Percentiles rank a stretch among this genome's conserved stretches.
These are phyloP conservation scores for Triplophysa dalaica DNA, from an alignment of 2,113 vertebrate genomes.

Conservation along the genomic window DNA sequence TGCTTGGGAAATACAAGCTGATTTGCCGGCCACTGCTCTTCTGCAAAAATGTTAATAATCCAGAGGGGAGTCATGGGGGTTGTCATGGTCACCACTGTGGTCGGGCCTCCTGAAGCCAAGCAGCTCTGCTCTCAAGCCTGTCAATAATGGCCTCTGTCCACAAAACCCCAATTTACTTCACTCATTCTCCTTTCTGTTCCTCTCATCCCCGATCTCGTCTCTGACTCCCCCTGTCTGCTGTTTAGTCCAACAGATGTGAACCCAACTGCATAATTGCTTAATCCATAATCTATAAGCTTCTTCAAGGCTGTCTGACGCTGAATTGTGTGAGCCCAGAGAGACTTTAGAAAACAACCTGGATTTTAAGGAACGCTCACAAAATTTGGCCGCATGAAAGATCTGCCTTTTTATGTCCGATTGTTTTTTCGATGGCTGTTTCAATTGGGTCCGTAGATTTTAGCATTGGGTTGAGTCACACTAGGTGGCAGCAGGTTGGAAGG, in stretches of 20 bases:
- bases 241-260: constrained; percentile 53
- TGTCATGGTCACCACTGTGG: constrained; percentile 59
- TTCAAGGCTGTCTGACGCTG: constrained; percentile 27
- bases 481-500: neutral
- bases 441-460: constrained; percentile 5
- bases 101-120: neutral
- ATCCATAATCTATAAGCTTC: constrained; percentile 54
- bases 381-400: neutral
- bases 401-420: neutral
- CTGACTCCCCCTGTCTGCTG: constrained; percentile 3
- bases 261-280: constrained; percentile 46
- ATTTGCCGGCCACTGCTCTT: constrained; percentile 23
- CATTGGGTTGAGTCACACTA: neutral
- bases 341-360: neutral
- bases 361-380: neutral
- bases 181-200: neutral
- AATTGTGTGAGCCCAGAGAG: constrained; percentile 25
- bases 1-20: constrained; percentile 54
- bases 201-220: neutral
- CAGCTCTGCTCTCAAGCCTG: constrained; percentile 40
- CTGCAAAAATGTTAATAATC: constrained; percentile 49
- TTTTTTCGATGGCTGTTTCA: neutral
- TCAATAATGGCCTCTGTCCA: constrained; percentile 42
- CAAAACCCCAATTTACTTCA: neutral
- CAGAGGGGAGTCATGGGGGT: constrained; percentile 52